Conservation (phyloP, 2,888 invertebrate species). For the Subacronicta megacephala region DNA sequence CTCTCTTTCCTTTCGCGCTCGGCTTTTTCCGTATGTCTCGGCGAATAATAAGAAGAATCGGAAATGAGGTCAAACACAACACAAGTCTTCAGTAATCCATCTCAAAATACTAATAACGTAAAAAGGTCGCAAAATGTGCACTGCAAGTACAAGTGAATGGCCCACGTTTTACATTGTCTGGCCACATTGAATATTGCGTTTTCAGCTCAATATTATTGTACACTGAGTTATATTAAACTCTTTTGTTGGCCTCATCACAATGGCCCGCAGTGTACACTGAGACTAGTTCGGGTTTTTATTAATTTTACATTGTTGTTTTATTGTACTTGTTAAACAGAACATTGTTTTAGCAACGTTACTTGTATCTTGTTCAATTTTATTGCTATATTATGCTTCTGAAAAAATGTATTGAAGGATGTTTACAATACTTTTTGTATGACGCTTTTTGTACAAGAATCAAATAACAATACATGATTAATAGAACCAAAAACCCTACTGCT, state of each 20-base stretch:
- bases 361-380: constrained; percentile 4
- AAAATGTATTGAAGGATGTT: too few relatives aligned
- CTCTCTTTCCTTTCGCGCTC: not conserved
- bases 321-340: not conserved
- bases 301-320: constrained; percentile 18
- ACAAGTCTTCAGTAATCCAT: constrained; percentile 19
- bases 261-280: constrained; percentile 52
- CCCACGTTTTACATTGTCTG: constrained; percentile 48
- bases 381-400: too few relatives aligned
- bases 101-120: constrained; percentile 31
- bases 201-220: constrained; percentile 64
- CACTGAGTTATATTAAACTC: constrained; percentile 72
- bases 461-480: too few relatives aligned
- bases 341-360: constrained; percentile 9
- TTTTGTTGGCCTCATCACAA: constrained; percentile 64
- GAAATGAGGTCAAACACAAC: constrained; percentile 6
- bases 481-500: too few relatives aligned
- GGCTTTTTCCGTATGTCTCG: not conserved
- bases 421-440: too few relatives aligned
- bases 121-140: constrained; percentile 29
- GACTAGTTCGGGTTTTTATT: constrained; percentile 42
- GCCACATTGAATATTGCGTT: constrained; percentile 69
- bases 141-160: constrained; percentile 36
- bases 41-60: not conserved
- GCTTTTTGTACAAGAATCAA: too few relatives aligned